Evolutionary conservation across 2,888 invertebrate species (phyloP).

Genomic region (Troides helena): DNA sequence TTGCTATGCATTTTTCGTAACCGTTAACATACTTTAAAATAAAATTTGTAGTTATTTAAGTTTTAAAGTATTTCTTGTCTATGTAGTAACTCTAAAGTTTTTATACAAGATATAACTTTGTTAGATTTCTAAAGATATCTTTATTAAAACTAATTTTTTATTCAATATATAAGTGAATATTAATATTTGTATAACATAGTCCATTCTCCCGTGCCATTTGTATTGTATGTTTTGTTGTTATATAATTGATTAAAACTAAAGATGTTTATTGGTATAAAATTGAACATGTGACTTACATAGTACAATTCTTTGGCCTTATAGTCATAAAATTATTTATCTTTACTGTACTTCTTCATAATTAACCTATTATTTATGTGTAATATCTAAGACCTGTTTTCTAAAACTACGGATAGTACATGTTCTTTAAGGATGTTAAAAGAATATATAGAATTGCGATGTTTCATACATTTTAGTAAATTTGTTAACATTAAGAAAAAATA

Average conservation of each 20-base stretch:
- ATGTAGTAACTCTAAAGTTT: not conserved
- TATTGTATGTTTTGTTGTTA: slow-evolving; percentile 41
- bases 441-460: not conserved
- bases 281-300: slow-evolving; percentile 51
- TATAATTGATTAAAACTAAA: slow-evolving; percentile 1
- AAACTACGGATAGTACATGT: not conserved
- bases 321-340: slow-evolving; percentile 50
- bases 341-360: not conserved
- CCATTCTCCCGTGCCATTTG: slow-evolving; percentile 62
- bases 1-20: slow-evolving; percentile 9
- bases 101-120: not conserved
- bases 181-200: not conserved
- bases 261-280: not conserved
- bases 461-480: not conserved
- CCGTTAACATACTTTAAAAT: not conserved
- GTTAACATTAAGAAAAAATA: not conserved
- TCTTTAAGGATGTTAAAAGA: not conserved
- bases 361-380: not conserved
- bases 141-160: not conserved
- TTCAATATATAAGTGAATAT: not conserved
- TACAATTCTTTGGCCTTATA: slow-evolving; percentile 72
- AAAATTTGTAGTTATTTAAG: not conserved
- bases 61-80: not conserved
- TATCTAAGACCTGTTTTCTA: too few species aligned
- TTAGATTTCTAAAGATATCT: not conserved